A percentile compares a stretch with the other conserved stretches of the same genome.
These are phyloP conservation scores for Eumeta japonica DNA, from an alignment of 1,140 invertebrate species.

Conservation along the genomic window DNA sequence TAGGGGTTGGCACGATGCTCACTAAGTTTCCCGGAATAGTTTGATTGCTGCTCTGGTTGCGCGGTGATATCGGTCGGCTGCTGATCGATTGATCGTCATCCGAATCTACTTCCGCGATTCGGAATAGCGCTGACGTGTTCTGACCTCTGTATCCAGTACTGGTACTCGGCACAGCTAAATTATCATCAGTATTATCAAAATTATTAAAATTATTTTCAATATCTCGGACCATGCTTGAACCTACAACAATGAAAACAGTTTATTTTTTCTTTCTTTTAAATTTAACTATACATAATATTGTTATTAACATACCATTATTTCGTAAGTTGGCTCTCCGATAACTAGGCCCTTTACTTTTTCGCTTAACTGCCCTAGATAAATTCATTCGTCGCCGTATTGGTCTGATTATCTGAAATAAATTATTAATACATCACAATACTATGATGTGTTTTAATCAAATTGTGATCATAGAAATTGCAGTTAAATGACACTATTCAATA, in stretches of 20 bases:
- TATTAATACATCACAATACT: too few relatives aligned
- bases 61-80: constrained; percentile 39
- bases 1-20: constrained; percentile 57
- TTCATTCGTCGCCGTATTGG: constrained; percentile 41
- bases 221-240: constrained; percentile 28
- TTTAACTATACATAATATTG: too few relatives aligned
- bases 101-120: constrained; percentile 60
- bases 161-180: constrained; percentile 57
- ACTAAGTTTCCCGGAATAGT: constrained; percentile 45
- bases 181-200: constrained; percentile 37
- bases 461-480: too few relatives aligned
- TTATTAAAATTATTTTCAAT: constrained; percentile 37
- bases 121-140: constrained; percentile 51
- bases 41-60: constrained; percentile 25
- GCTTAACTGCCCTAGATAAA: constrained; percentile 34
- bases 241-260: too few relatives aligned
- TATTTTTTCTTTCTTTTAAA: too few relatives aligned
- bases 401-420: constrained; percentile 35
- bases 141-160: constrained; percentile 57
- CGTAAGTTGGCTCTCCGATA: too few relatives aligned
- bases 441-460: too few relatives aligned
- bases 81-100: constrained; percentile 56
- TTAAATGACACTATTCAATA: too few relatives aligned
- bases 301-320: too few relatives aligned
- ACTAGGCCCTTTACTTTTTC: constrained; percentile 41